phyloP scores from a whole-genome alignment of 2,888 invertebrate genomes.

The Liposcelis brunnea region DNA sequence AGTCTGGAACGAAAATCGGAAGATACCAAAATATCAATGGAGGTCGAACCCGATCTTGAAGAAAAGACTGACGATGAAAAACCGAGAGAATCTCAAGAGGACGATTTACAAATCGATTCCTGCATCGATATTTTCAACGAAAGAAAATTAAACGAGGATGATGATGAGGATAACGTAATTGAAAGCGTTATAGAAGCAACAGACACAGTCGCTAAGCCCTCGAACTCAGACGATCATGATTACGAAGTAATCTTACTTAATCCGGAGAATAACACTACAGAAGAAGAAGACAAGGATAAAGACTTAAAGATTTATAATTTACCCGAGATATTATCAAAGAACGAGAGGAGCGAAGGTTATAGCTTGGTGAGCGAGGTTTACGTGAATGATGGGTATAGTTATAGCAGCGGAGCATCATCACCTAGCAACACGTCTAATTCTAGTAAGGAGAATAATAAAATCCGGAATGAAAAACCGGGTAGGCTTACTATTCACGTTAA shows the following conservation, averaged over 20 bases:
- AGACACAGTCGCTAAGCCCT: no score
- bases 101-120: slow-evolving; percentile 6
- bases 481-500: slow-evolving; percentile 70
- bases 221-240: slow-evolving; percentile 24
- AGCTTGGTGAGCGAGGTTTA: slow-evolving; percentile 62
- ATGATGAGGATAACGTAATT: not conserved
- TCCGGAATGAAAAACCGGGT: slow-evolving; percentile 37
- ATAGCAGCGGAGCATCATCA: slow-evolving; percentile 31
- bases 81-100: no score
- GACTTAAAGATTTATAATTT: slow-evolving; percentile 25
- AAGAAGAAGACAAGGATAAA: slow-evolving; percentile 12
- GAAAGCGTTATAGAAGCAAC: no score
- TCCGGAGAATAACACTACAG: slow-evolving; percentile 20
- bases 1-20: slow-evolving; percentile 46
- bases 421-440: slow-evolving; percentile 25
- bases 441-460: not conserved
- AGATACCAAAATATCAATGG: slow-evolving; percentile 7
- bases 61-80: not conserved
- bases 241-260: slow-evolving; percentile 27
- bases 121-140: not conserved
- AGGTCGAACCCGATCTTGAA: slow-evolving; percentile 1
- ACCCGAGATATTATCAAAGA: slow-evolving; percentile 29
- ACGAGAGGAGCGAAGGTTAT: slow-evolving; percentile 37
- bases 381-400: slow-evolving; percentile 50
- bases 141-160: not conserved